Base-by-base conservation (phyloP, 2,888 invertebrate species). In the Synergus itoensis region DNA sequence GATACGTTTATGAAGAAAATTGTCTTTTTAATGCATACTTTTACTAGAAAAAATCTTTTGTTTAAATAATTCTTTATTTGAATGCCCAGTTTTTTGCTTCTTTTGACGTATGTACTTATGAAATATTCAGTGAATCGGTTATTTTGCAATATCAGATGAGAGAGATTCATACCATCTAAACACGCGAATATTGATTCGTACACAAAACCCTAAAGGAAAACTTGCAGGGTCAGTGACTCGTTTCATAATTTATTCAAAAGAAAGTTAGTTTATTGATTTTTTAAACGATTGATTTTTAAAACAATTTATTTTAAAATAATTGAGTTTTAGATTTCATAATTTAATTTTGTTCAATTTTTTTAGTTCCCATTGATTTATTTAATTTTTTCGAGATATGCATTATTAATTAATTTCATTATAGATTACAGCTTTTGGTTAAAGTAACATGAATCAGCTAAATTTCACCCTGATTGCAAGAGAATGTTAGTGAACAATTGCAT, bases 91-190 rank as follows among this genome's bases (percentile, higher is more conserved):
- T 18, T 60, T 60, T 1, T 18, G 60, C 9, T 60, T 4, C 21
- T 60, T 18, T 21, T 60, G 60, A 60, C 60, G 9, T 60, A 21
- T 21, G 18, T 45, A 45, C 43, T 40, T 14, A 21, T 69, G 14
- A 69, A 45, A 69, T 69, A 69, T 69, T 69, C 18, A 48, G 43
- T 43, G 65, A 18, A n/a, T 43, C 41, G 7, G 69, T 69, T 48
- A 69, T 48, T 69, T 69, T 69, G 48, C 48, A 69, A 53, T 45
- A 69, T n/a, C 45, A 69, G 36, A 69, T 69, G 48, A 48, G 48
- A 48, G 48, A 28, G 69, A 69, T 69, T 69, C 69, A n/a, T 69
- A 53, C 48, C 48, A 69, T 36, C 28, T 16, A 69, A 69, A 69
- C 48, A 69, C 48, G 48, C 48, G 48, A 69, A 69, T 69, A 69